Base-by-base conservation (phyloP, 2,113 vertebrate species). In the Hippocampus mohnikei region DNA sequence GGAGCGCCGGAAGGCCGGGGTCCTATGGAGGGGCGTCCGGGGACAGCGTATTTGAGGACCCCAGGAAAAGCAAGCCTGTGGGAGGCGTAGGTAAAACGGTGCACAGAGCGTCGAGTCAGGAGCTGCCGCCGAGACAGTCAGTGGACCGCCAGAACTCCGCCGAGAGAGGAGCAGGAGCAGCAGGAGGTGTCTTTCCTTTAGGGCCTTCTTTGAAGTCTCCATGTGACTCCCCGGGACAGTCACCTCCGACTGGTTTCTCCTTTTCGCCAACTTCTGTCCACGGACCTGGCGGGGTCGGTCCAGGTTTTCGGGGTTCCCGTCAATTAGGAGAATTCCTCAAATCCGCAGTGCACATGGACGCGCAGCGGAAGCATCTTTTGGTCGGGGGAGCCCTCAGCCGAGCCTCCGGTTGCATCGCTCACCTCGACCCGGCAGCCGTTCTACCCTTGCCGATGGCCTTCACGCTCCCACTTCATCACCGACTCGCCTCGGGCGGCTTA, bases 301-400 rank as follows among this genome's bases (percentile, higher is more conserved):
- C 90, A 0, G 94, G 91, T 3, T 90, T 94, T 4, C 94, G 97
- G 21, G 93, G 94, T 23, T 95, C 96, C 0, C 93, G 96, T 44
- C 97, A 97, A 78, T 85, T 99, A 33, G 97, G 97, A 11, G 97
- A 98, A 83, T 98, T 98, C 82, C 79, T 99, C 75, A 98, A 96
- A 90, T 96, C 95, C 0, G 96, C 97, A 42, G 93, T 98, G 73
- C 95, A 98, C 72, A 92, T 95, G 82, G 97, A 99, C 71, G 91
- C 92, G 16, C 95, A 96, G 69, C 94, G 95, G 81, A 98, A 95
- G 81, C 94, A 90, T 74, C 86, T 97, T 74, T 85, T 95, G 0
- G 41, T 89, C 0, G 92, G 92, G 44, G 91, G 91, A 46, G 85
- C 87, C 1, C 77, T 92, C 60, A 85, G 91, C 71, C 89, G 93